phyloP scores from a whole-genome alignment of 2,888 invertebrate species.

The Drosophila borborema region DNA sequence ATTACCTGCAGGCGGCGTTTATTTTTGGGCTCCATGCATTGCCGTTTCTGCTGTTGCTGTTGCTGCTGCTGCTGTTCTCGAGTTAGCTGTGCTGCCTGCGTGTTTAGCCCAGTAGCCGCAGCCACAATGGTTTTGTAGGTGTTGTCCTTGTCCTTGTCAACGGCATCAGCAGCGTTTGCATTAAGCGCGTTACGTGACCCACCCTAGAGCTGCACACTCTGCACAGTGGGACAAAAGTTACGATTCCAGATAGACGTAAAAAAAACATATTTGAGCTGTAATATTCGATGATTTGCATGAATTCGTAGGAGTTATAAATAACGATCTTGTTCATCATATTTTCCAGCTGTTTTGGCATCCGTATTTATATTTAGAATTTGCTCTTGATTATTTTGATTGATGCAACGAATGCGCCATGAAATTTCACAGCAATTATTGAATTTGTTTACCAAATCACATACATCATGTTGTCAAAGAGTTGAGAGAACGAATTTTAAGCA shows the following conservation, averaged over 20 bases:
- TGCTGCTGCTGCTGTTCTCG: conserved; percentile 35
- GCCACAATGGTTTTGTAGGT: conserved; percentile 52
- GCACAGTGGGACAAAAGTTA: conserved; percentile 39
- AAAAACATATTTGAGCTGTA: too few species aligned
- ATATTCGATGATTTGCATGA: too few species aligned
- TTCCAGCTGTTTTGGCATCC: not conserved
- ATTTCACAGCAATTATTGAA: conserved; percentile 3
- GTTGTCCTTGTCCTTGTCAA: conserved; percentile 47
- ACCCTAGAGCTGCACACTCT: conserved; percentile 21
- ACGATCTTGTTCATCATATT: not conserved
- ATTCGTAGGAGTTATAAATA: too few species aligned
- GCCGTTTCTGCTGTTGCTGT: conserved; percentile 19
- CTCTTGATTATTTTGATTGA: not conserved
- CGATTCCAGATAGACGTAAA: too few species aligned
- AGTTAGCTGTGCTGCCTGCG: conserved; percentile 50
- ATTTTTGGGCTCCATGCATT: conserved; percentile 46
- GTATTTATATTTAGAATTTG: not conserved
- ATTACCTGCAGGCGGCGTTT: conserved; percentile 62
- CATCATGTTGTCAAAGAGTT: conserved; percentile 25
- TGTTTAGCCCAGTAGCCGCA: conserved; percentile 37
- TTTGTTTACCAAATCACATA: conserved; percentile 7
- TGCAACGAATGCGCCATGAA: conserved; percentile 3
- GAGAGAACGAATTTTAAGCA: not conserved
- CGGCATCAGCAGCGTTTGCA: conserved; percentile 36
- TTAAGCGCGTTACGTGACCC: conserved; percentile 58